phyloP scores from a whole-genome alignment of 1,140 invertebrate species.

The Melitaea cinxia region DNA sequence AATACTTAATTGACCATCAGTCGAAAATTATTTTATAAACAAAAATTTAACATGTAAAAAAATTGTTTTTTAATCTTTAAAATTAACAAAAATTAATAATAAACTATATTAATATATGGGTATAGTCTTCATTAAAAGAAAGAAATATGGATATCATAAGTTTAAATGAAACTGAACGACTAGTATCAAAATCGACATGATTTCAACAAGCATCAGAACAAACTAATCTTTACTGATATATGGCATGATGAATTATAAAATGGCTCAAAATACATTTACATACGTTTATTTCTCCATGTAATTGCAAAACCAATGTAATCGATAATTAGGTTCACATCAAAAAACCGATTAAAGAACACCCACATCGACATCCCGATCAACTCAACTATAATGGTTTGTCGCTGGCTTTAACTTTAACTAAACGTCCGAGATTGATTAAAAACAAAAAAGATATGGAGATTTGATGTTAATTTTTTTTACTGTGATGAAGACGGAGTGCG shows the following conservation, averaged over 20 bases:
- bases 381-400: constrained; percentile 23
- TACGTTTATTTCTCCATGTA: too few species aligned
- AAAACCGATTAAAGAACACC: constrained; percentile 47
- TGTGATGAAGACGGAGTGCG: constrained; percentile 75
- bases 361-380: constrained; percentile 44
- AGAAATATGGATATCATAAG: too few species aligned
- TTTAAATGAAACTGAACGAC: too few species aligned
- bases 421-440: constrained; percentile 63
- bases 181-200: neutral
- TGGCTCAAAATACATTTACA: neutral
- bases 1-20: neutral
- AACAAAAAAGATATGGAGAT: constrained; percentile 53
- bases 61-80: too few species aligned
- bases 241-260: too few species aligned
- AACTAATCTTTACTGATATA: too few species aligned
- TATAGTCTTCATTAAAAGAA: too few species aligned
- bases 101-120: too few species aligned
- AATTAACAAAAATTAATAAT: too few species aligned
- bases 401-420: constrained; percentile 34
- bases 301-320: neutral
- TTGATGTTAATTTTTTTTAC: constrained; percentile 57
- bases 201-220: neutral
- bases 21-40: too few species aligned
- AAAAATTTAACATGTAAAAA: too few species aligned
- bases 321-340: constrained; percentile 1